Base-by-base conservation (phyloP, 2,888 invertebrate genomes). In the Machimus atricapillus region DNA sequence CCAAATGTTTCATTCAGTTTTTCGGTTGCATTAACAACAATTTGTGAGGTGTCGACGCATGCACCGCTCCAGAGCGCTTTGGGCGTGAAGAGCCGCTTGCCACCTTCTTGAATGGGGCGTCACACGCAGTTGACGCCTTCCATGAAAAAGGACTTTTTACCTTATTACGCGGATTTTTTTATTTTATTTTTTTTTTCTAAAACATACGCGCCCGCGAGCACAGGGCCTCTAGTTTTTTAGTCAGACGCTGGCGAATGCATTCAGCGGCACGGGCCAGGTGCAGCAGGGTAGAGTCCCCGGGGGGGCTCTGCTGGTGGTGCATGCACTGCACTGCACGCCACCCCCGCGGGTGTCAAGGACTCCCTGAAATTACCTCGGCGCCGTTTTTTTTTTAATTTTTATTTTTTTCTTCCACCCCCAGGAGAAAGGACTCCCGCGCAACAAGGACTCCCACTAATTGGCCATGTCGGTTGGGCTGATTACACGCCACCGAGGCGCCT, bases 21-120 rank as follows among this genome's bases (percentile, higher is more conserved):
- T 87, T 87, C 87, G 85, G 79, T 85, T 88, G 86, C 87, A 87
- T 87, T 87, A 85, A 88, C 87, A 87, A 88, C 88, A 87, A 86
- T 88, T 88, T 87, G 76, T 58, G 87, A 88, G 88, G 88, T 88
- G 88, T 87, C 46, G 87, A 87, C 82, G 88, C 87, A 88, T 88
- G 86, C 85, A 87, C 34, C 85, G 86, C 56, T 87, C 86, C 79
- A 82, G 34, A 81, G 86, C 87, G 43, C 43, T 88, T 58, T 31
- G 46, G 46, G 58, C 66, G 66, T 66, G 66, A 58, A 37, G 58
- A 34, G 34, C 58, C 58, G 58, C 27, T 66, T 40, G 82, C 56
- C 82, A 82, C 82, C 66, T 66, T 82, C 16, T 37, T 66, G 82
- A 82, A 56, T 82, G 82, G 58, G 66, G 58, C 82, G 34, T 58